Evolutionary conservation across 2,113 vertebrate genomes (phyloP).

Genomic region (Chascanopsetta lugubris): DNA sequence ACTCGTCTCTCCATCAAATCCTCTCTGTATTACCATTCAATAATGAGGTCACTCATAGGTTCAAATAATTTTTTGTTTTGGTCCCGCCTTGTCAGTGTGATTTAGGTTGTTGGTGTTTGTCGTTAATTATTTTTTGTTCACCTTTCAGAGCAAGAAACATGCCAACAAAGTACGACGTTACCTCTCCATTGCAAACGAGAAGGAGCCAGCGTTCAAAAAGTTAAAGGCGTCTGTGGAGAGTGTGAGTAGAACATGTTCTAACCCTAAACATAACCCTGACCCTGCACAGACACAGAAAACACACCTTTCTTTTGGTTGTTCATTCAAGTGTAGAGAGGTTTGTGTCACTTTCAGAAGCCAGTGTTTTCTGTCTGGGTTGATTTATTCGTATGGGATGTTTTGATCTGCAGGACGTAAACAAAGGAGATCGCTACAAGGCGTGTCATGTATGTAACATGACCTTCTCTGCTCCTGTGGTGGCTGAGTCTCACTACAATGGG

Average conservation of each 20-base stretch:
- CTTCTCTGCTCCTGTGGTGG: constrained; percentile 92
- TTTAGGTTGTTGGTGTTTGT: background rate
- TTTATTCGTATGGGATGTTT: constrained; percentile 6
- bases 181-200: constrained; percentile 85
- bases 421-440: constrained; percentile 86
- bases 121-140: constrained; percentile 3
- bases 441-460: constrained; percentile 96
- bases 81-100: background rate
- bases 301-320: too few relatives aligned
- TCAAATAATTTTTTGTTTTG: too few relatives aligned
- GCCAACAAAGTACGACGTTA: constrained; percentile 95
- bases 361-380: too few relatives aligned
- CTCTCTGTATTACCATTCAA: too few relatives aligned
- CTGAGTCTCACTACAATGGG: constrained; percentile 95
- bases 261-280: background rate
- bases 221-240: constrained; percentile 62
- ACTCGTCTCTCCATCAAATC: too few relatives aligned
- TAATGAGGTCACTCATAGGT: too few relatives aligned
- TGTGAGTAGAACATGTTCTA: constrained; percentile 54
- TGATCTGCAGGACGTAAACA: constrained; percentile 81
- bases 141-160: constrained; percentile 94
- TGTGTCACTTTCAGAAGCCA: too few relatives aligned
- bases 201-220: constrained; percentile 75
- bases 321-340: background rate
- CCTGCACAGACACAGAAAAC: too few relatives aligned